Percentiles rank a stretch among this genome's conserved stretches.
Conservation (phyloP, 1,140 invertebrate species). For the Polypedilum pembai region DNA sequence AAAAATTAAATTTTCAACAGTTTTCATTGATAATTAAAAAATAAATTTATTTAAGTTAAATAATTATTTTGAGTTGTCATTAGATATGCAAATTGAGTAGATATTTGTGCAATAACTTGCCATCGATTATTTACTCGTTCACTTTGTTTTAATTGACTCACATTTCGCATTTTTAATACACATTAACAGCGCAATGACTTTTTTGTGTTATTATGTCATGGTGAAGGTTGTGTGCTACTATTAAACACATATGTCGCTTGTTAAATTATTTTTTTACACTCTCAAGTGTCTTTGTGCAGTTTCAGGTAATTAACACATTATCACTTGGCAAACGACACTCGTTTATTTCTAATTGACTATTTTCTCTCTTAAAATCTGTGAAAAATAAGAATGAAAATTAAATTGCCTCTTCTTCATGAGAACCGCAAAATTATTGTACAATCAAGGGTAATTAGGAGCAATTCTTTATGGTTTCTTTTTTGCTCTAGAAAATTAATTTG, state of each 20-base stretch:
- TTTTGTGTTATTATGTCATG: constrained; percentile 17
- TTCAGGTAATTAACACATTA: not conserved
- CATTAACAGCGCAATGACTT: not conserved
- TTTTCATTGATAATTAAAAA: no score
- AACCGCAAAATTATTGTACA: constrained; percentile 3
- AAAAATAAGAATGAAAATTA: not conserved
- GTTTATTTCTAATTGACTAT: not conserved
- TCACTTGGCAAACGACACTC: constrained; percentile 6
- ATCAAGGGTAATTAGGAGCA: constrained; percentile 8
- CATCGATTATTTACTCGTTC: not conserved
- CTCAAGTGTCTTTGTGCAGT: not conserved
- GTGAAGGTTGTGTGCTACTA: not conserved
- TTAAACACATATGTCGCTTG: constrained; percentile 10
- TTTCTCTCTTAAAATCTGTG: not conserved
- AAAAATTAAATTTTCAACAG: no score
- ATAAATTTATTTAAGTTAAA: no score
- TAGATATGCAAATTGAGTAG: not conserved
- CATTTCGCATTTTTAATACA: not conserved
- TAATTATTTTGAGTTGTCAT: not conserved
- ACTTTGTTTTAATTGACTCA: constrained; percentile 7
- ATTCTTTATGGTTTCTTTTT: constrained; percentile 6
- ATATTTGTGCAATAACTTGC: not conserved
- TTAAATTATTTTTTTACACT: not conserved
- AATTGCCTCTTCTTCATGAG: not conserved
- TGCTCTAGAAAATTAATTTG: not conserved